Conservation (phyloP, 2,797 vertebrate species). For the Sciurus vulgaris region DNA sequence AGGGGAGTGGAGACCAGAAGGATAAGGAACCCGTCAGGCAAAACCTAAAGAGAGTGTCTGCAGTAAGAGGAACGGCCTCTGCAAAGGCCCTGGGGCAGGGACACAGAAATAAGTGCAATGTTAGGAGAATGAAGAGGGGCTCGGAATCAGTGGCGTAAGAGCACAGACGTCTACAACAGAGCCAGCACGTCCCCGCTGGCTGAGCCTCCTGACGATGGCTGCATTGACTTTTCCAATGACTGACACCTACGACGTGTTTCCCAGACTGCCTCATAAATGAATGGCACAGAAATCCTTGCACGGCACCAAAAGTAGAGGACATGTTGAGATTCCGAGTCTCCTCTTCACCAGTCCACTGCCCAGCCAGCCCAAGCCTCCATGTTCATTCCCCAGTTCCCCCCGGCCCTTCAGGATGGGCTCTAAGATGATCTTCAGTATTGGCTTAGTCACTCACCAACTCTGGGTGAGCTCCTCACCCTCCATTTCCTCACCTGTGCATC, state of each 20-base stretch:
- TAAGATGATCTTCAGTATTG: neutral
- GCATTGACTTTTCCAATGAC: neutral
- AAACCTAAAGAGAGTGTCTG: neutral
- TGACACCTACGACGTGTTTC: neutral
- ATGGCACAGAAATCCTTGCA: neutral
- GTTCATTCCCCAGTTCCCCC: neutral
- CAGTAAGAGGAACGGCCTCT: neutral
- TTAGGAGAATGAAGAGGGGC: neutral
- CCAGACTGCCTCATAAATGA: neutral
- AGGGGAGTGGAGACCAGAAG: neutral
- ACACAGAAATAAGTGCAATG: neutral
- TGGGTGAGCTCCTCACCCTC: neutral
- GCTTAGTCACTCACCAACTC: neutral
- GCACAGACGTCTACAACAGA: fast-evolving
- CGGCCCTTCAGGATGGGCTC: neutral
- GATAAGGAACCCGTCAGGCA: neutral
- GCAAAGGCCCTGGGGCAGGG: neutral
- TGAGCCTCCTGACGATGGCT: fast-evolving
- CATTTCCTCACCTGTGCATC: neutral
- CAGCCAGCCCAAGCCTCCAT: neutral
- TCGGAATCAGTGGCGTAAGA: neutral
- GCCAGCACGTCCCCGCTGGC: fast-evolving
- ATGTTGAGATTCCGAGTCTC: neutral
- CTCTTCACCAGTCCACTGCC: neutral
- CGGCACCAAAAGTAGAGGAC: neutral